These are phyloP conservation scores for Synodontis membranacea DNA, from an alignment of 2,113 vertebrate species.

Conservation along the genomic window DNA sequence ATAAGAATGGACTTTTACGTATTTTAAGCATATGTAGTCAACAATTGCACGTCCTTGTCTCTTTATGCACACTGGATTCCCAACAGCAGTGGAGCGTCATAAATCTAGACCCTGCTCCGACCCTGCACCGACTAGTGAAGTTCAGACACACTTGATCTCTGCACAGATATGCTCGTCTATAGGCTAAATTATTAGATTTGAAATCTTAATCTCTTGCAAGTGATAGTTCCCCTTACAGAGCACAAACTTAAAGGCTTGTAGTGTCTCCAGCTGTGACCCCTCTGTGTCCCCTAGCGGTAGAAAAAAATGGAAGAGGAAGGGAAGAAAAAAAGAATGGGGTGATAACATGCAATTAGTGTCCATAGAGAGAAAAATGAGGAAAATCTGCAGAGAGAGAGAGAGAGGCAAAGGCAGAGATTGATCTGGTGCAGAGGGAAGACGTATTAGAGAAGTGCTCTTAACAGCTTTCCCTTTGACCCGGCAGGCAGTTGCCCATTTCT, in stretches of 20 bases:
- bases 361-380: conserved; percentile 23
- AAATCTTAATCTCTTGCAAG: conserved; percentile 21
- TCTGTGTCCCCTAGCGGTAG: conserved; percentile 15
- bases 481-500: conserved; percentile 16
- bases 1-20: neutral
- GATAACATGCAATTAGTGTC: conserved; percentile 44
- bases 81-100: conserved; percentile 23
- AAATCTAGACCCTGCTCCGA: neutral
- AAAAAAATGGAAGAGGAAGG: conserved; percentile 14
- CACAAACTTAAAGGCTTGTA: conserved; percentile 21
- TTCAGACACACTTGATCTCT: neutral
- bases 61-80: neutral
- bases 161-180: conserved; percentile 1
- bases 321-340: neutral
- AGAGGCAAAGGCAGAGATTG: conserved; percentile 12
- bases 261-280: conserved; percentile 22
- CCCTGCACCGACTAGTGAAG: neutral
- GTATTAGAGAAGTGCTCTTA: conserved; percentile 44
- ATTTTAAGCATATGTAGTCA: neutral
- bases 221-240: neutral
- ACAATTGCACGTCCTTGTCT: neutral
- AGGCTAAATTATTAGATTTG: conserved; percentile 28
- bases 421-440: conserved; percentile 30
- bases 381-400: neutral
- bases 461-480: conserved; percentile 40